Conservation (phyloP, 1,140 invertebrate genomes). For the Elysia chlorotica region DNA sequence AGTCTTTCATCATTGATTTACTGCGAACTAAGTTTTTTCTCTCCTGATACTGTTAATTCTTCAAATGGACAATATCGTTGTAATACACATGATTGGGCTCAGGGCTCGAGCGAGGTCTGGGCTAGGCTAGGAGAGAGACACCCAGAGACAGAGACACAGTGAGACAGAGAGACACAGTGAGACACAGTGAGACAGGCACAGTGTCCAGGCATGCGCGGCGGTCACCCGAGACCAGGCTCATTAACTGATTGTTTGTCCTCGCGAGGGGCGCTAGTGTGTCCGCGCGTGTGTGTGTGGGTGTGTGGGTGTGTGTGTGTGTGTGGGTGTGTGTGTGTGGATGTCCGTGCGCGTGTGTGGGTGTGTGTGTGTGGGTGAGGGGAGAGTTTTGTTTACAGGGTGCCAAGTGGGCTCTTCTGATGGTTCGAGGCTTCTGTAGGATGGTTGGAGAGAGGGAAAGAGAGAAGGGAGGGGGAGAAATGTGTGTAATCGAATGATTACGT, state of each 20-base stretch:
- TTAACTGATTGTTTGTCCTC: not conserved
- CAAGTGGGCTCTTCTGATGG: too few species aligned
- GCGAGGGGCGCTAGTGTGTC: not conserved
- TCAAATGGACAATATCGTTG: too few species aligned
- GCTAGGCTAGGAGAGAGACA: too few species aligned
- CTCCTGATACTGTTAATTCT: too few species aligned
- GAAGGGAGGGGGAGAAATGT: not conserved
- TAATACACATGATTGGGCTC: too few species aligned
- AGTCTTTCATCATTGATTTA: too few species aligned
- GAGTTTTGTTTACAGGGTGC: too few species aligned
- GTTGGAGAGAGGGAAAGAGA: not conserved
- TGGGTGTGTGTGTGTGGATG: not conserved
- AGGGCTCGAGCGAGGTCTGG: too few species aligned
- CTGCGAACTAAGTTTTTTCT: too few species aligned
- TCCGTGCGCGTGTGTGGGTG: conserved; percentile 1
- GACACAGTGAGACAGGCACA: not conserved
- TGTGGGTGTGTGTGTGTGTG: conserved; percentile 15
- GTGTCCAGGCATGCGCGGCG: not conserved
- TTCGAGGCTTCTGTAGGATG: too few species aligned
- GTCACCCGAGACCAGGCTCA: not conserved
- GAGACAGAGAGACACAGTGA: not conserved
- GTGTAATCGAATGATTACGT: not conserved
- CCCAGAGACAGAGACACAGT: not conserved
- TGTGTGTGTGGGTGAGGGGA: not conserved
- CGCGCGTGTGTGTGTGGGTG: conserved; percentile 1